A percentile compares a stretch with the other conserved stretches of the same genome.
Evolutionary conservation across 2,888 invertebrate genomes (phyloP).

Genomic region (Apantesis nais): DNA sequence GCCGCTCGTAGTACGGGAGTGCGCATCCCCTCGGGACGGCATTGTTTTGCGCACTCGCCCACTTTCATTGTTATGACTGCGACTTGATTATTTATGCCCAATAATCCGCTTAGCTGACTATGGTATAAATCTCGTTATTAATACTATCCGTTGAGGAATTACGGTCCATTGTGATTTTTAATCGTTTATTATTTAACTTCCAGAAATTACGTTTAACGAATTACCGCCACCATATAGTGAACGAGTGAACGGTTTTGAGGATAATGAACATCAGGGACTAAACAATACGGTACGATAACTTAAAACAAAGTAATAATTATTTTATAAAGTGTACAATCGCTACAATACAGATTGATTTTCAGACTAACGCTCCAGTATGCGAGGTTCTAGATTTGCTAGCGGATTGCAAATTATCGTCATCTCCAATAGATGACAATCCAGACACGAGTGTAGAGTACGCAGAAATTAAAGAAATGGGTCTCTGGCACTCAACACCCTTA

Average conservation of each 20-base stretch:
- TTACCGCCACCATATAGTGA: conserved; percentile 77
- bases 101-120: conserved; percentile 67
- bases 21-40: conserved; percentile 58
- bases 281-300: conserved; percentile 56
- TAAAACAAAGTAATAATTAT: background rate
- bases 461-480: conserved; percentile 79
- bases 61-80: conserved; percentile 62
- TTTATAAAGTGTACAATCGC: conserved; percentile 3
- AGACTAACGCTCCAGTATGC: conserved; percentile 63
- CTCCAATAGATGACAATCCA: conserved; percentile 52
- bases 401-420: conserved; percentile 66
- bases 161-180: conserved; percentile 63
- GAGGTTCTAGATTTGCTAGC: conserved; percentile 76
- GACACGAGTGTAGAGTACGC: conserved; percentile 73
- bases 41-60: conserved; percentile 61
- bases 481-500: conserved; percentile 81
- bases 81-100: conserved; percentile 62
- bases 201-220: conserved; percentile 76
- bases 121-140: conserved; percentile 64
- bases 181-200: conserved; percentile 57
- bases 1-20: conserved; percentile 53
- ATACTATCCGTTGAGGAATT: conserved; percentile 56
- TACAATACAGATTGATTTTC: conserved; percentile 43
- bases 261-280: conserved; percentile 48
- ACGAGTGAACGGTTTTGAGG: conserved; percentile 59